A percentile compares a stretch with the other conserved stretches of the same genome.
Conservation (phyloP, 1,140 invertebrate genomes). For the Drepana arcuata region DNA sequence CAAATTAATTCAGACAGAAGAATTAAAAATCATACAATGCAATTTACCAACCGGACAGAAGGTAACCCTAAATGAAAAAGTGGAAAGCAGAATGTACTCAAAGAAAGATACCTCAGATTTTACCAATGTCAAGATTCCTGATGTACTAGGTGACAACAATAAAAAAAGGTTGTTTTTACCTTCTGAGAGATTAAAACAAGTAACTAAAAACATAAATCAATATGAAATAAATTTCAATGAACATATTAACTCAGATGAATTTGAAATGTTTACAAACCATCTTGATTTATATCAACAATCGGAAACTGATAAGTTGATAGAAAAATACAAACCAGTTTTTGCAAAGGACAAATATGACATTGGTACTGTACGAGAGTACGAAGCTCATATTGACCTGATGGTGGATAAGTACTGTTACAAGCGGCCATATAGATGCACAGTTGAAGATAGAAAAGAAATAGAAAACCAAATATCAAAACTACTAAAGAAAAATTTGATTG, state of each 20-base stretch:
- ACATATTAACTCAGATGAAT: conserved; percentile 4
- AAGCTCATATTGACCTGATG: conserved; percentile 25
- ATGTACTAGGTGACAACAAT: conserved; percentile 12
- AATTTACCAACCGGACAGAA: conserved; percentile 1
- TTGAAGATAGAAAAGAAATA: conserved; percentile 31
- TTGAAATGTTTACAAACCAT: conserved; percentile 23
- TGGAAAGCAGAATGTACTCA: too few species aligned
- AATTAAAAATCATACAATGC: conserved; percentile 9
- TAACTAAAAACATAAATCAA: conserved; percentile 4
- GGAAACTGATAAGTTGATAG: conserved; percentile 20
- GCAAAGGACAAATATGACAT: too few species aligned
- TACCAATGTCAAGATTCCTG: conserved; percentile 4
- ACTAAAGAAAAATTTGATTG: conserved; percentile 19
- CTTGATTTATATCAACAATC: conserved; percentile 15
- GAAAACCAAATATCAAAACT: conserved; percentile 29
- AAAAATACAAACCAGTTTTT: conserved; percentile 25
- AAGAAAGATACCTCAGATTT: background rate
- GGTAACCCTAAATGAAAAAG: too few species aligned
- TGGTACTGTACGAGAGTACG: too few species aligned
- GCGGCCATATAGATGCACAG: conserved; percentile 31
- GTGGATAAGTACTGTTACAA: conserved; percentile 27
- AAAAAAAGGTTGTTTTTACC: conserved; percentile 1
- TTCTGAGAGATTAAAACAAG: conserved; percentile 4
- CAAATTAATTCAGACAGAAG: conserved; percentile 8
- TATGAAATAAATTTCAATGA: too few species aligned